These are phyloP conservation scores for Meriones psammophilus DNA, from an alignment of 2,797 vertebrate genomes.

Conservation along the genomic window DNA sequence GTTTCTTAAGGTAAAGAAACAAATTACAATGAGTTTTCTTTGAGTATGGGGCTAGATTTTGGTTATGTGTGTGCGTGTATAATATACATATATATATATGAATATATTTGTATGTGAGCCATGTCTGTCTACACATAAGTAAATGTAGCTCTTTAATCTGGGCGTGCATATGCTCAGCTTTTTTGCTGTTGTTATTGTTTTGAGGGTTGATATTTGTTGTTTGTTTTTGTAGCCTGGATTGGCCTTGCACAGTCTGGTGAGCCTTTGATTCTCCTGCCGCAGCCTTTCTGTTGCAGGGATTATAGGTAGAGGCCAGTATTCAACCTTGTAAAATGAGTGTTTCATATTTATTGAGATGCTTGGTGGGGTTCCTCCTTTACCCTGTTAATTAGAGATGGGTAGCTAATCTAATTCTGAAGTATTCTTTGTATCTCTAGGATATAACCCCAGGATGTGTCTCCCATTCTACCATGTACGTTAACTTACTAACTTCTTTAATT, in stretches of 20 bases:
- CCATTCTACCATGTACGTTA: background rate
- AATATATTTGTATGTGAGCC: background rate
- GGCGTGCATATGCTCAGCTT: background rate
- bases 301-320: background rate
- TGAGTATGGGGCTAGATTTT: slow-evolving; percentile 39
- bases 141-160: background rate
- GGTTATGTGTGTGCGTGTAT: background rate
- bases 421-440: background rate
- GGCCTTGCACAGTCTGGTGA: background rate
- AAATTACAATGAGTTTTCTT: slow-evolving; percentile 34
- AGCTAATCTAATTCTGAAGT: slow-evolving; percentile 54
- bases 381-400: background rate
- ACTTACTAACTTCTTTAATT: slow-evolving; percentile 36
- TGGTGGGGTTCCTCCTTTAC: slow-evolving; percentile 51
- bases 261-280: background rate
- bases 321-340: slow-evolving; percentile 14
- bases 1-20: slow-evolving; percentile 32
- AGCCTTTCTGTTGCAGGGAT: background rate
- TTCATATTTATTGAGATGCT: background rate
- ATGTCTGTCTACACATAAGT: background rate
- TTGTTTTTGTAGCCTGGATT: background rate
- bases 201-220: background rate
- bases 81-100: background rate
- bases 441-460: background rate
- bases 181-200: background rate